A percentile compares a stretch with the other conserved stretches of the same genome.
Evolutionary conservation across 2,888 invertebrate species (phyloP).

Genomic region (Luffia ferchaultella): DNA sequence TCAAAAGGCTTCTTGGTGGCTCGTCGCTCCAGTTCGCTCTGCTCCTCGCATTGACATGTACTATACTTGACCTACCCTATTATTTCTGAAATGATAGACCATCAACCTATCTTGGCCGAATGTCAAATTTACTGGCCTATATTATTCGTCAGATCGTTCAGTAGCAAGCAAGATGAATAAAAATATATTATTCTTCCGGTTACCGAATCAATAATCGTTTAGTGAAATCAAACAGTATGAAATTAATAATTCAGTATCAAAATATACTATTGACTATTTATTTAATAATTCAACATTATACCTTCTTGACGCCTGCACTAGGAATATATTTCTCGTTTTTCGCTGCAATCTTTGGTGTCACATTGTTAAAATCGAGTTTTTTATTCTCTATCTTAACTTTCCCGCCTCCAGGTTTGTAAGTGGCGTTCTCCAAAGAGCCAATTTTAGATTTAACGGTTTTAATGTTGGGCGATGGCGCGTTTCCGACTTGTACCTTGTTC

Average conservation of each 20-base stretch:
- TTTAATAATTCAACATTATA: conserved; percentile 32
- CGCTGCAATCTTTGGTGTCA: conserved; percentile 87
- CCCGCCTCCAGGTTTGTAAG: conserved; percentile 89
- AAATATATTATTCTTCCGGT: no score
- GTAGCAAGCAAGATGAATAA: no score
- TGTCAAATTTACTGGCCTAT: no score
- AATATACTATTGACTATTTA: conserved; percentile 2
- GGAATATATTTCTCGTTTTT: conserved; percentile 90
- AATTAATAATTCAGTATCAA: no score
- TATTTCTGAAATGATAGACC: no score
- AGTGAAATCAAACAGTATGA: not conserved
- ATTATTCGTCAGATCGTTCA: no score
- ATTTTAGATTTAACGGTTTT: conserved; percentile 93
- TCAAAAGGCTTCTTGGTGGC: no score
- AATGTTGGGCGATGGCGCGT: conserved; percentile 90
- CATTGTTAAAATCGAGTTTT: conserved; percentile 85
- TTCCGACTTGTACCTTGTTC: conserved; percentile 93
- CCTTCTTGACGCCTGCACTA: conserved; percentile 92
- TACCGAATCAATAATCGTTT: no score
- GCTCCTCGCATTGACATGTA: no score
- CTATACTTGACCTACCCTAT: no score
- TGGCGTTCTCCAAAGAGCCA: conserved; percentile 89
- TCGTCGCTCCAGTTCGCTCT: no score
- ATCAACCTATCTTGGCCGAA: no score
- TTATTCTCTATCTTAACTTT: conserved; percentile 88